phyloP scores from a whole-genome alignment of 2,797 vertebrate species.

The Syngnathus rostellatus region DNA sequence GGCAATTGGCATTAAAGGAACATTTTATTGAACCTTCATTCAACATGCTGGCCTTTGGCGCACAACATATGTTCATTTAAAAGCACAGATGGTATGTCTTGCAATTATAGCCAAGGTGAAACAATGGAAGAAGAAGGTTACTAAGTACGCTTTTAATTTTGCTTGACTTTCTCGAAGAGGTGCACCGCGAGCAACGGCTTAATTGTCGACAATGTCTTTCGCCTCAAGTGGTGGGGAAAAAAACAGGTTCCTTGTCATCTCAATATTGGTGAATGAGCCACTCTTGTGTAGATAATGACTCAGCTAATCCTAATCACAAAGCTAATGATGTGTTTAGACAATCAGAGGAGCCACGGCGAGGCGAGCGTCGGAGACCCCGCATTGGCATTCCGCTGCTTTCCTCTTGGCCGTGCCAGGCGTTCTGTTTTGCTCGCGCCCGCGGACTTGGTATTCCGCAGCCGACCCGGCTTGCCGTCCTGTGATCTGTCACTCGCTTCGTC shows the following conservation, averaged over 20 bases:
- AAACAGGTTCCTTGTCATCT: constrained; percentile 43
- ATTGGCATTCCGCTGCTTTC: constrained; percentile 62
- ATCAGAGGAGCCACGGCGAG: constrained; percentile 51
- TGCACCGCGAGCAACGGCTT: neutral
- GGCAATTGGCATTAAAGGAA: constrained; percentile 34
- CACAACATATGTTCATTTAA: constrained; percentile 48
- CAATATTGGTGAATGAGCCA: constrained; percentile 56
- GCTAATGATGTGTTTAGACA: constrained; percentile 67
- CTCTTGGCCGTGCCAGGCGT: constrained; percentile 38
- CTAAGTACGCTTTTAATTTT: neutral
- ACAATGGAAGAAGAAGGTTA: constrained; percentile 44
- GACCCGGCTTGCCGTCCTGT: constrained; percentile 22
- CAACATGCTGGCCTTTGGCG: constrained; percentile 23
- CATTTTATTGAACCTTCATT: constrained; percentile 25
- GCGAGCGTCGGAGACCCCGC: constrained; percentile 36
- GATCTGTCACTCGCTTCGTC: constrained; percentile 43
- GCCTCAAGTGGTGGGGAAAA: neutral
- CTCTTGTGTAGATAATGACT: constrained; percentile 67
- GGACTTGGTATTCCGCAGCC: constrained; percentile 59
- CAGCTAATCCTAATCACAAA: constrained; percentile 67
- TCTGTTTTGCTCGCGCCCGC: constrained; percentile 22
- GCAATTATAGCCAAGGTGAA: constrained; percentile 43
- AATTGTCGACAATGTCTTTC: constrained; percentile 23
- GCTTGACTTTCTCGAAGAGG: neutral
- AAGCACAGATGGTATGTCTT: constrained; percentile 49